Evolutionary conservation across 2,113 vertebrate species (phyloP).

Genomic region (Gambusia holbrooki): DNA sequence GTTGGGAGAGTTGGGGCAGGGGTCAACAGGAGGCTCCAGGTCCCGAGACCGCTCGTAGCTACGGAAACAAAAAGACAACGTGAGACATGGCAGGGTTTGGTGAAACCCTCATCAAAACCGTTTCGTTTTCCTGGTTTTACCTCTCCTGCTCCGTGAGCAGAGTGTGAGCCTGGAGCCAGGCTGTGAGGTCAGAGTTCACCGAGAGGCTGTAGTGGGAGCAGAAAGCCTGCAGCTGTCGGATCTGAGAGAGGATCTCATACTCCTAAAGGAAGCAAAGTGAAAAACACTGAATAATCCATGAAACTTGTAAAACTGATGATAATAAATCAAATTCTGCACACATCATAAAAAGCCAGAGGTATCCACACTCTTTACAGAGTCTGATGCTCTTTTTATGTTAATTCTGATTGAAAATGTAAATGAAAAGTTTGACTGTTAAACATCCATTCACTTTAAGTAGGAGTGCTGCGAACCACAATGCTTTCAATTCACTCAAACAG

Average conservation of each 20-base stretch:
- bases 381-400: no score
- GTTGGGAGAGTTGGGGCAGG: constrained; percentile 85
- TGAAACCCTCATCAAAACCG: not conserved
- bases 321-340: not conserved
- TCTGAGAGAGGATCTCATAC: constrained; percentile 86
- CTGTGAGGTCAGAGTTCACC: constrained; percentile 58
- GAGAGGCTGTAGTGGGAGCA: constrained; percentile 81
- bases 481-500: not conserved
- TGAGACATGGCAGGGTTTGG: not conserved
- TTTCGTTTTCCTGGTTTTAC: constrained; percentile 61
- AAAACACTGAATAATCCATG: not conserved
- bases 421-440: no score
- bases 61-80: constrained; percentile 18
- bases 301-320: not conserved
- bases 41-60: constrained; percentile 86
- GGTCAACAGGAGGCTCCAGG: constrained; percentile 86
- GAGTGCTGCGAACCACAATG: not conserved
- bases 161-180: constrained; percentile 76
- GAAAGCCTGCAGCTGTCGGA: constrained; percentile 85
- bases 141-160: constrained; percentile 88
- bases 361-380: not conserved
- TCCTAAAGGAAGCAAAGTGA: constrained; percentile 72
- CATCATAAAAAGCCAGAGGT: not conserved
- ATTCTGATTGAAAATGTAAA: no score
- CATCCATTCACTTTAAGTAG: no score